phyloP scores from a whole-genome alignment of 2,888 invertebrate species.

The Eudemis profundana region DNA sequence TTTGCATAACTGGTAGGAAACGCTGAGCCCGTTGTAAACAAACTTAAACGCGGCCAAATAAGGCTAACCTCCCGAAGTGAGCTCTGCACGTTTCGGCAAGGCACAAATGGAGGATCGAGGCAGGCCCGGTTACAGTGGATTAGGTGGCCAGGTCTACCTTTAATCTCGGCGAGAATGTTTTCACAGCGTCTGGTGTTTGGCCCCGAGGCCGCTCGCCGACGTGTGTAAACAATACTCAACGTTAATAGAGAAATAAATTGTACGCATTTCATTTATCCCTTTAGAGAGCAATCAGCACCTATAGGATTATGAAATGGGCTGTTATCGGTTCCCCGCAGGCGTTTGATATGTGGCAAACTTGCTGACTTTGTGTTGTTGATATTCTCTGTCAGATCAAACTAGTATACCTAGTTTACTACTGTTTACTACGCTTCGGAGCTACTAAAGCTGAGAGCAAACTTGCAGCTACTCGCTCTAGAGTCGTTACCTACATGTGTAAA shows the following conservation, averaged over 20 bases:
- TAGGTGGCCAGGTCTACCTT: constrained; percentile 72
- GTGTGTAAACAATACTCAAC: constrained; percentile 80
- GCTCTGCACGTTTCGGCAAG: constrained; percentile 39
- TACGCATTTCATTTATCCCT: constrained; percentile 78
- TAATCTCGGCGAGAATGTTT: constrained; percentile 81
- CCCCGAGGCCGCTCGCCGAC: constrained; percentile 72
- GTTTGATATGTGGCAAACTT: constrained; percentile 51
- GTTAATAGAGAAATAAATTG: constrained; percentile 85
- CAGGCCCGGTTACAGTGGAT: constrained; percentile 60
- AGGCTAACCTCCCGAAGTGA: constrained; percentile 57
- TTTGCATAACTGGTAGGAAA: constrained; percentile 82
- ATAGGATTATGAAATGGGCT: constrained; percentile 65
- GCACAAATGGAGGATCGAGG: constrained; percentile 45
- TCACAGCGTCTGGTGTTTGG: constrained; percentile 75
- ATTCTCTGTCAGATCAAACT: constrained; percentile 59
- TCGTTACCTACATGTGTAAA: constrained; percentile 7
- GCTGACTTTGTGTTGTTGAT: constrained; percentile 51
- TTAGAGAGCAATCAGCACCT: constrained; percentile 74
- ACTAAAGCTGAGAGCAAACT: constrained; percentile 37
- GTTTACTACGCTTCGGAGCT: constrained; percentile 32
- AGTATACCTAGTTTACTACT: constrained; percentile 35
- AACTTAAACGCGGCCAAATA: constrained; percentile 70
- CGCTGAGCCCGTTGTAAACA: constrained; percentile 82
- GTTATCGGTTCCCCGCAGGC: constrained; percentile 69
- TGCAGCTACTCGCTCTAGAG: constrained; percentile 10